phyloP scores from a whole-genome alignment of 2,888 invertebrate species.

The Scaptodrosophila latifasciaeformis region DNA sequence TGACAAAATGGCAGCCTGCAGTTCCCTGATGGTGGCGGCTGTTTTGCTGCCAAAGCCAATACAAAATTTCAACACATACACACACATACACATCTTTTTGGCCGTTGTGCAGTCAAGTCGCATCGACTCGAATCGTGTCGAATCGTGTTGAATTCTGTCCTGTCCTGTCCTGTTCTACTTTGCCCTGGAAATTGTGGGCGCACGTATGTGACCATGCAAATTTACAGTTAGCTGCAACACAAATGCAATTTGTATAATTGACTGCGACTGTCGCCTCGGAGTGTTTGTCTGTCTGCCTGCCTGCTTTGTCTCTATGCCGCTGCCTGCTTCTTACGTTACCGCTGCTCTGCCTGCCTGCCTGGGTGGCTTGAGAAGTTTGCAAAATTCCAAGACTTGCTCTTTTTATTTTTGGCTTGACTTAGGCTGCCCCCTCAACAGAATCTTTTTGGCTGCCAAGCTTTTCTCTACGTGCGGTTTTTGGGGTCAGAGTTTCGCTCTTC shows the following conservation, averaged over 20 bases:
- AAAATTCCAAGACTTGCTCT: too few relatives aligned
- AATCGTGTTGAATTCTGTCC: too few relatives aligned
- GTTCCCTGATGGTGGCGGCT: too few relatives aligned
- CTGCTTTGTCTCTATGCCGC: neutral
- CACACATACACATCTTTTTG: too few relatives aligned
- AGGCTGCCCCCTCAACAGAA: conserved; percentile 37
- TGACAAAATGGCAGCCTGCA: conserved; percentile 41
- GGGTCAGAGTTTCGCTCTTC: neutral
- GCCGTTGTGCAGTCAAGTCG: too few relatives aligned
- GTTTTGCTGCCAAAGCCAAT: conserved; percentile 44
- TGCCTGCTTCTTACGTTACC: neutral
- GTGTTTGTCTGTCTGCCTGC: neutral
- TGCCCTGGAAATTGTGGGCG: too few relatives aligned
- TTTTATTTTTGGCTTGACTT: conserved; percentile 12
- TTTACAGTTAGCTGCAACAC: conserved; percentile 15
- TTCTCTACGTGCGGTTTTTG: conserved; percentile 29
- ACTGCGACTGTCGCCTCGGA: conserved; percentile 52
- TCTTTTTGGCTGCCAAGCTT: conserved; percentile 32
- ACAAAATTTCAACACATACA: conserved; percentile 31
- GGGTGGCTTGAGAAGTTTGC: too few relatives aligned
- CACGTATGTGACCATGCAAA: neutral
- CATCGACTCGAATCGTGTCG: too few relatives aligned
- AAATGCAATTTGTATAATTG: conserved; percentile 67
- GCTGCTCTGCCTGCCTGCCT: conserved; percentile 4
- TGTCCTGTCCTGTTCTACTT: neutral